phyloP scores from a whole-genome alignment of 53 echinoderm and acorn worm species.

The Holothuria scabra region DNA sequence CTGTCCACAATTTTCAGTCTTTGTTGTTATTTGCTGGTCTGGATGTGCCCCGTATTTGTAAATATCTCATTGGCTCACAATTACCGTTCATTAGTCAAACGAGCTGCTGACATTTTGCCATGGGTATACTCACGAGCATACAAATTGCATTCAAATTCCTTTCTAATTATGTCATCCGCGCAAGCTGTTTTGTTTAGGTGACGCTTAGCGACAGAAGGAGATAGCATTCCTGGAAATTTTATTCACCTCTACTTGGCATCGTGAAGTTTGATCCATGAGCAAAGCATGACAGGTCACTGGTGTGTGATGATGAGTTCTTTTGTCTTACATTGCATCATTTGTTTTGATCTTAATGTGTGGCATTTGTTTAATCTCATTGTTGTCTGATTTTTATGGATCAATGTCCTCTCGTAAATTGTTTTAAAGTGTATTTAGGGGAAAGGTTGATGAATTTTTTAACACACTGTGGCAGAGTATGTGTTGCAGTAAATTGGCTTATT shows the following conservation, averaged over 20 bases:
- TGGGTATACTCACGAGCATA: background rate
- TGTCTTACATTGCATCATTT: too few relatives aligned
- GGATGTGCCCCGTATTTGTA: conserved; percentile 18
- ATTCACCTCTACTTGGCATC: background rate
- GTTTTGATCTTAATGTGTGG: too few relatives aligned
- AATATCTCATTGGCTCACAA: conserved; percentile 1
- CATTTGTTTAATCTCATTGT: too few relatives aligned
- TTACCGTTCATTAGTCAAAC: conserved; percentile 1
- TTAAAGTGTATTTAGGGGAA: too few relatives aligned
- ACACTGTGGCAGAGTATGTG: too few relatives aligned
- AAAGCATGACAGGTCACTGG: too few relatives aligned
- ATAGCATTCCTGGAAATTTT: conserved; percentile 36
- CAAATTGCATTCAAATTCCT: conserved; percentile 42
- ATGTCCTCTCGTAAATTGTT: too few relatives aligned
- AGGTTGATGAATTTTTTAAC: too few relatives aligned
- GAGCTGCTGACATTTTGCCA: conserved; percentile 20
- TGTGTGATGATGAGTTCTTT: too few relatives aligned
- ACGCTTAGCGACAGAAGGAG: conserved; percentile 32
- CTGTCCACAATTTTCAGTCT: background rate
- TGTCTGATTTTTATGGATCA: too few relatives aligned
- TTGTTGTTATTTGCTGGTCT: background rate
- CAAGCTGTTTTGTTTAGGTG: conserved; percentile 40
- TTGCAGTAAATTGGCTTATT: too few relatives aligned
- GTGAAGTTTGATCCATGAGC: too few relatives aligned
- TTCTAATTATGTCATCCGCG: conserved; percentile 40